Percentiles rank a stretch among this genome's conserved stretches.
phyloP scores from a whole-genome alignment of 2,888 invertebrate genomes.

The Volucella bombylans region DNA sequence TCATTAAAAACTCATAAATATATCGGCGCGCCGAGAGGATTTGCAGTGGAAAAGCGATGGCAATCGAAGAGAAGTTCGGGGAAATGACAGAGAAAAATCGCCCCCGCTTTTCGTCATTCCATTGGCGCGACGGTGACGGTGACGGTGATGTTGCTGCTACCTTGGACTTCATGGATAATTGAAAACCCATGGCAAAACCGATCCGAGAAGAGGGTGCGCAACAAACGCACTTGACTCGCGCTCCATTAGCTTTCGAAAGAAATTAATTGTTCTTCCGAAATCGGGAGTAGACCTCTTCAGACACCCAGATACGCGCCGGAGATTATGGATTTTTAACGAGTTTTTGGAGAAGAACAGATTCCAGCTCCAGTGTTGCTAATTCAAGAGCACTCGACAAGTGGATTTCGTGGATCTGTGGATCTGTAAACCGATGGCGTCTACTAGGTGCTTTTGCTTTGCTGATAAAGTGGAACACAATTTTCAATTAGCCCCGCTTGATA shows the following conservation, averaged over 20 bases:
- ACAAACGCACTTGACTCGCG: slow-evolving; percentile 70
- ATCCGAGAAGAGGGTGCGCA: slow-evolving; percentile 67
- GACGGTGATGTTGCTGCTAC: slow-evolving; percentile 1
- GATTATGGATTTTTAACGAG: slow-evolving; percentile 83
- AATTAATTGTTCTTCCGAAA: slow-evolving; percentile 69
- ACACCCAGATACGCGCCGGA: slow-evolving; percentile 50
- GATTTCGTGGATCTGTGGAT: slow-evolving; percentile 5
- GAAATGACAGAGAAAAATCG: slow-evolving; percentile 2
- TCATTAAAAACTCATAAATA: slow-evolving; percentile 74
- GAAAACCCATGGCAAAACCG: slow-evolving; percentile 44
- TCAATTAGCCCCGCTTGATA: slow-evolving; percentile 8
- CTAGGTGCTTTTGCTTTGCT: slow-evolving; percentile 53
- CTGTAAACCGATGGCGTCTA: slow-evolving; percentile 46
- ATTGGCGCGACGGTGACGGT: slow-evolving; percentile 48
- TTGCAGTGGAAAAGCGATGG: background rate
- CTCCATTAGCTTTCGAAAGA: slow-evolving; percentile 71
- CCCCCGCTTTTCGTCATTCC: slow-evolving; percentile 66
- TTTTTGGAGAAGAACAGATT: slow-evolving; percentile 75
- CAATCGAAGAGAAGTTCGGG: too few relatives aligned
- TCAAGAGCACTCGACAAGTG: slow-evolving; percentile 55
- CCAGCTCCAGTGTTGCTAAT: background rate
- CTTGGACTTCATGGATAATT: background rate
- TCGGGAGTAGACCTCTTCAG: slow-evolving; percentile 64
- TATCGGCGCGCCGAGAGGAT: slow-evolving; percentile 67
- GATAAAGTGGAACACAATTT: slow-evolving; percentile 37